Base-by-base conservation (phyloP, 2,113 vertebrate genomes). In the Coptodon bakossiorum region DNA sequence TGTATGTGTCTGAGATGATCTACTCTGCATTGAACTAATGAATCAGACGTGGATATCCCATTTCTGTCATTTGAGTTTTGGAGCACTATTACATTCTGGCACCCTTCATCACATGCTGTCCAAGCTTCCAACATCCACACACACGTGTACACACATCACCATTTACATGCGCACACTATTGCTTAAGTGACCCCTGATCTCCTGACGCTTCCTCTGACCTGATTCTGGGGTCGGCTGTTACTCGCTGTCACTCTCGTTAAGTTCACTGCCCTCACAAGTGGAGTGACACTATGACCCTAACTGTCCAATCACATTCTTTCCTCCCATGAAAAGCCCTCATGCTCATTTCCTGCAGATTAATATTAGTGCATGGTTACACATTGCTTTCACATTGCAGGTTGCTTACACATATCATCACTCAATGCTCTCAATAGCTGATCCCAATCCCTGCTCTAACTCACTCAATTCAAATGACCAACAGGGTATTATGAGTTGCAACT, bases 21-120 rank as follows among this genome's bases (percentile, higher is more conserved):
- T n/a, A 66, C 61, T 66, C 61, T 36, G 9, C 9, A 36, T 36
- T 36, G 6, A 61, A 4, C 57, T 31, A 17, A 61, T 61, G 57
- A 61, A 10, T 61, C 14, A 34, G 14, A 34, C 3, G 5, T 0
- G 0, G 1, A 17, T 4, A 19, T 61, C 5, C 3, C 29, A 19
- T 34, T 63, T 63, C 29, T 34, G 59, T 34, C 29, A 1, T 11
- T 63, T 63, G 2, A 63, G 0, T 19, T 63, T 4, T 11, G 59
- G 29, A 34, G 59, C 2, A 1, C 16, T 34, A 1, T 2, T 63
- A 4, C 29, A 19, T 63, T 34, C 29, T 6, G 59, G 2, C 31
- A 0, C 9, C 56, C 56, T 59, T 59, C 56, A 63, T 63, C 5
- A 34, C 29, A 4, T 34, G 59, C 29, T 34, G 29, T 34, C 9